Base-by-base conservation (phyloP, 2,113 vertebrate genomes). In the Trochalopteron elliotii region DNA sequence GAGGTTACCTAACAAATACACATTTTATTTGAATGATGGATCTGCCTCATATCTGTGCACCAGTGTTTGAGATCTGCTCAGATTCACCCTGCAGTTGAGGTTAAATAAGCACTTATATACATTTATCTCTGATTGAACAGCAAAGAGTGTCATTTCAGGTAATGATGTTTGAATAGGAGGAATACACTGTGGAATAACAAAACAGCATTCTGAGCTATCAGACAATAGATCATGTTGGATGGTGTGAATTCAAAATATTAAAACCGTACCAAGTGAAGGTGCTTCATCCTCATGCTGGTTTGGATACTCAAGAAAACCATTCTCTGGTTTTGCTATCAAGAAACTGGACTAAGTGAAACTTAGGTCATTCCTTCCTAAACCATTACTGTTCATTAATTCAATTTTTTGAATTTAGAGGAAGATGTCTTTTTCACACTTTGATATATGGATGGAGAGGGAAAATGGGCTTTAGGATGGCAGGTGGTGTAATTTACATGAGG, bases 61-160 rank as follows among this genome's bases (percentile, higher is more conserved):
- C 25, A 28, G 12, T 57, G 60, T 42, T 57, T 61, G 55, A 55
- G 63, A 77, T 83, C 70, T 76, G 55, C 37, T 77, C 20, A 15
- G 35, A 81, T 74, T 93, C 18, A 1, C 33, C 35, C 68, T 49
- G 31, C 27, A 59, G 56, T 1, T 80, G 75, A 79, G 69, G 78
- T 53, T 44, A 67, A 67, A 75, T 87, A 74, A 68, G 35, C 78
- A 33, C 74, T 86, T 61, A 42, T 30, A 53, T 25, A 27, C 59
- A 56, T 82, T 67, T 71, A 59, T 76, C 55, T 80, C 64, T 52
- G 71, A 64, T 16, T 92, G 64, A 95, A 69, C 42, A 74, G 59
- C 30, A 81, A 76, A 59, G 47, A 88, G 50, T 61, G 82, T 90
- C n/a, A 70, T 85, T 90, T 86, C 90, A 89, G 88, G 85, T 69